Evolutionary conservation across 1,140 invertebrate genomes (phyloP), one percentile per base, ranked within the genome.

Genomic region (Sycobia sp.): DNA sequence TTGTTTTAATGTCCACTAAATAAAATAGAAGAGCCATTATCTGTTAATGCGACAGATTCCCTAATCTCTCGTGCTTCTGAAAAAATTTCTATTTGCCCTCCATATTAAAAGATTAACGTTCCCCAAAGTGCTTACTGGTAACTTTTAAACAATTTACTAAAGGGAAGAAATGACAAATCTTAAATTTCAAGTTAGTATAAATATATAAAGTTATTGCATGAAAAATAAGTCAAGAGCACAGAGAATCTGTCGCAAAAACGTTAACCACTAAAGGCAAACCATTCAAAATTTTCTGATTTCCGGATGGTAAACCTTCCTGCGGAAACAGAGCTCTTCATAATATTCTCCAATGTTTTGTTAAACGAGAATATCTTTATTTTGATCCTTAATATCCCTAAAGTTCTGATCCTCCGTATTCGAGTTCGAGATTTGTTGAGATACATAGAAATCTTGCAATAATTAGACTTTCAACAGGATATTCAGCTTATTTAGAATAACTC

Each of bases 1-100:
- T 82, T 82, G 75, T 82, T 82, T 82, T 67, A 81, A 82, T 82
- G 77, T 82, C 77, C 79, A 80, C 73, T 82, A 80, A 79, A 80
- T 80, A 79, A 80, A 53, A 80, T 69, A 73, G 79, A 75, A 78
- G n/a, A n/a, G 73, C 70, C 74, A 66, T 79, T 81, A 82, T 79
- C 73, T 74, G 66, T 73, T 77, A 77, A 77, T 73, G 68, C 76
- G 74, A 68, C 32, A 73, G 73, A 66, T 73, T 70, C 59, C 60
- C 65, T 60, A n/a, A n/a, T n/a, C n/a, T n/a, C n/a, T n/a, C n/a
- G n/a, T n/a, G n/a, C n/a, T n/a, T n/a, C n/a, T n/a, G n/a, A n/a
- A n/a, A n/a, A n/a, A n/a, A n/a, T n/a, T n/a, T n/a, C n/a, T n/a
- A n/a, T n/a, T n/a, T n/a, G n/a, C n/a, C n/a, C n/a, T n/a, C n/a